Percentiles rank a stretch among this genome's conserved stretches.
phyloP scores from a whole-genome alignment of 2,113 vertebrate species.

The Eulemur rufifrons region DNA sequence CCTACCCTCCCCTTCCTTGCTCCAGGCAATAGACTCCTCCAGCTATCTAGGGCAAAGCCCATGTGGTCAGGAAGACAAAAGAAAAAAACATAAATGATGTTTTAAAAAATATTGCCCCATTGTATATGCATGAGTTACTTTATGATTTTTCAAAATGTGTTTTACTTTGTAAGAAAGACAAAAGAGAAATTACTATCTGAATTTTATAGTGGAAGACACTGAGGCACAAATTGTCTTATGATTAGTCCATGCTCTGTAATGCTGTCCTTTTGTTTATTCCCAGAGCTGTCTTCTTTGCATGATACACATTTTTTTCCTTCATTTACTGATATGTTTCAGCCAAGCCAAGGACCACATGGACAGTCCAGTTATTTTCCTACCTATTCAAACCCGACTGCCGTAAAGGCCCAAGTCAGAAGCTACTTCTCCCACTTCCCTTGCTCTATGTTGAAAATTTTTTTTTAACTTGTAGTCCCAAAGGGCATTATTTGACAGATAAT shows the following conservation, averaged over 20 bases:
- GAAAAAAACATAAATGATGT: background rate
- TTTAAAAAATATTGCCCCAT: background rate
- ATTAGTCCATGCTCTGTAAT: background rate
- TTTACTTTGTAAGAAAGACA: slow-evolving; percentile 22
- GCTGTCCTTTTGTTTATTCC: background rate
- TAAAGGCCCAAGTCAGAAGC: background rate
- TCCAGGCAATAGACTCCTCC: background rate
- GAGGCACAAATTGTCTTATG: background rate
- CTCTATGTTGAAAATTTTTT: background rate
- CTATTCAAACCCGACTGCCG: background rate
- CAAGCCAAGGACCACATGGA: background rate
- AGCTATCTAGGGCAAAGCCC: background rate
- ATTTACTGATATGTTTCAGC: background rate
- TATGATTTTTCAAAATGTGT: background rate
- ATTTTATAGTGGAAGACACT: background rate
- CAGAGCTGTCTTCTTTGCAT: background rate
- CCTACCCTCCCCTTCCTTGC: background rate
- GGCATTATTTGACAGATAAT: background rate
- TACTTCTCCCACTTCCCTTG: background rate
- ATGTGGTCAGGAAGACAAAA: background rate
- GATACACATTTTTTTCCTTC: background rate
- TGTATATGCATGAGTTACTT: background rate
- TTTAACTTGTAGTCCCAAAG: background rate
- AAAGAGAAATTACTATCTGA: background rate
- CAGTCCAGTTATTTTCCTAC: background rate